Evolutionary conservation across 2,797 vertebrate genomes (phyloP).

Genomic region (Crypturellus tataupa): DNA sequence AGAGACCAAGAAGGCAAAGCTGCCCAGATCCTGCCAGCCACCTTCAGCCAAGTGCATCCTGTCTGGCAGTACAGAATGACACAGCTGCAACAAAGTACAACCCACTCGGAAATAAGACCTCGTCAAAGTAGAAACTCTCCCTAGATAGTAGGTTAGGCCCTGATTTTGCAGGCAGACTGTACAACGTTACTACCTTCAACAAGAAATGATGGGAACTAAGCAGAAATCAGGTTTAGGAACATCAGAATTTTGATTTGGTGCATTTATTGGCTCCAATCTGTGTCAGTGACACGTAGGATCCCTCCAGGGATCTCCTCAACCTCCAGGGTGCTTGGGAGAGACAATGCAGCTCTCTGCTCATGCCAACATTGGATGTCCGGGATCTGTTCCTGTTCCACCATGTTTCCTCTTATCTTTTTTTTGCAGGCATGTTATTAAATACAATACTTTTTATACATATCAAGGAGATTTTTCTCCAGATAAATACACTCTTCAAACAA

Average conservation of each 20-base stretch:
- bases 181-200: accelerated
- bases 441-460: conserved; percentile 26
- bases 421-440: not conserved
- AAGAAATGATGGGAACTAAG: not conserved
- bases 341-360: conserved; percentile 44
- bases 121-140: not conserved
- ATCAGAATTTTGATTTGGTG: not conserved
- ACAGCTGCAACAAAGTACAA: not conserved
- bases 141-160: not conserved
- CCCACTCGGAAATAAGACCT: not conserved
- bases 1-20: not conserved
- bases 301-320: not conserved
- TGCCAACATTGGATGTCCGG: not conserved
- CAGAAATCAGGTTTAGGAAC: not conserved
- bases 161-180: not conserved
- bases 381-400: conserved; percentile 11
- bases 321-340: conserved; percentile 26
- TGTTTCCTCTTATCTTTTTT: not conserved
- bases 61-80: accelerated
- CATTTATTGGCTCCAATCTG: not conserved
- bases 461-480: conserved; percentile 39
- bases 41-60: accelerated
- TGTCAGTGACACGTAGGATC: not conserved
- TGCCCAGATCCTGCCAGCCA: not conserved
- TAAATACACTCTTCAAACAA: conserved; percentile 54